Evolutionary conservation across 1,140 invertebrate genomes (phyloP).

Genomic region (Copidosoma floridanum): DNA sequence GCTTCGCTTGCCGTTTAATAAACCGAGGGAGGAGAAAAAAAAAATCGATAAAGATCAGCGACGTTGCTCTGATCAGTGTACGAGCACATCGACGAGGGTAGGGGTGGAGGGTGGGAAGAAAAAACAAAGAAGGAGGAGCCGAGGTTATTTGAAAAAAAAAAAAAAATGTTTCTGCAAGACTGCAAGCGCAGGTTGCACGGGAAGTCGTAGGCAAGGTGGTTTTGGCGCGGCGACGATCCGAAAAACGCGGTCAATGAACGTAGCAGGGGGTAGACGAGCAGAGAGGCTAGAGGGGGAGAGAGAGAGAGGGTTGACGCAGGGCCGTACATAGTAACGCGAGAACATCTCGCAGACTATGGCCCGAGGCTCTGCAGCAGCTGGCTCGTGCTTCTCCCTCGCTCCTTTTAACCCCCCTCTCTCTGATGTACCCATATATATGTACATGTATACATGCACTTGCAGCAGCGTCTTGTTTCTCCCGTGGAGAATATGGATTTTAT

Average conservation of each 20-base stretch:
- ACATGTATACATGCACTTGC: too few relatives aligned
- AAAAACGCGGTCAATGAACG: conserved; percentile 22
- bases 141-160: too few relatives aligned
- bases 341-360: conserved; percentile 2
- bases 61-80: too few relatives aligned
- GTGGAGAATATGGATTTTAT: conserved; percentile 26
- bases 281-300: background rate
- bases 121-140: too few relatives aligned
- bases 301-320: background rate
- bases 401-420: conserved; percentile 4
- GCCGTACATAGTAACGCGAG: conserved; percentile 6
- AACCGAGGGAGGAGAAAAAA: background rate
- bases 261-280: too few relatives aligned
- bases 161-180: too few relatives aligned
- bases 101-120: too few relatives aligned
- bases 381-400: background rate
- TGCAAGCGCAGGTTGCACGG: too few relatives aligned
- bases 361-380: background rate
- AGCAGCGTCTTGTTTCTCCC: conserved; percentile 7
- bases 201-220: too few relatives aligned
- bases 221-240: conserved; percentile 1
- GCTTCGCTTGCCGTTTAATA: background rate
- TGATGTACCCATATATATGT: too few relatives aligned
- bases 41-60: too few relatives aligned
- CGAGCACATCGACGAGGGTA: too few relatives aligned